Evolutionary conservation across 1,140 invertebrate species (phyloP).

Genomic region (Andrena cerasifolii): DNA sequence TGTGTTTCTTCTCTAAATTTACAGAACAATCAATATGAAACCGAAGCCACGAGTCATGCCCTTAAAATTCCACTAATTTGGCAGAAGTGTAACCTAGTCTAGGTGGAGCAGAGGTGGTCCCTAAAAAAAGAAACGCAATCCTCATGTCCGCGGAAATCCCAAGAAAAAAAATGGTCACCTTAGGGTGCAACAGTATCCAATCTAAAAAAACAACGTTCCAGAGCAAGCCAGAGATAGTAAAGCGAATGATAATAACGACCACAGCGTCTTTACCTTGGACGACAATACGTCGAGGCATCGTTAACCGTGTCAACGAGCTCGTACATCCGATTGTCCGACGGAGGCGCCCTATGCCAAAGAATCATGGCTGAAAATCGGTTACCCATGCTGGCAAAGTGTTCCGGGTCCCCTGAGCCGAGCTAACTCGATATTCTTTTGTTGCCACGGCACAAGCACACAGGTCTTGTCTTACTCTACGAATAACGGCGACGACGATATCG

Average conservation of each 20-base stretch:
- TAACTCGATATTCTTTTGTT: conserved; percentile 24
- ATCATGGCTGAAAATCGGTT: conserved; percentile 34
- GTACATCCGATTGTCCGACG: conserved; percentile 49
- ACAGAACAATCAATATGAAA: too few relatives aligned
- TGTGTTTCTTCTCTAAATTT: too few relatives aligned
- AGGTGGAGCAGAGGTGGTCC: too few relatives aligned
- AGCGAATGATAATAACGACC: background rate
- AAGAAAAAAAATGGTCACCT: too few relatives aligned
- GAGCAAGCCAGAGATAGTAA: background rate
- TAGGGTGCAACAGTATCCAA: background rate
- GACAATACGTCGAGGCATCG: background rate
- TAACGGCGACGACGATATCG: conserved; percentile 59
- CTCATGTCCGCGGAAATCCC: too few relatives aligned
- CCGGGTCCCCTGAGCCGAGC: conserved; percentile 24
- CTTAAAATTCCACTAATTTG: too few relatives aligned
- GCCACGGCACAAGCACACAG: conserved; percentile 48
- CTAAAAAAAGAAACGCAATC: too few relatives aligned
- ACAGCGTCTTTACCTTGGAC: background rate
- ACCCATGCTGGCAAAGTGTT: background rate
- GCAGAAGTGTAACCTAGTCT: too few relatives aligned
- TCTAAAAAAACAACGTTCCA: background rate
- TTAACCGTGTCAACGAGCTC: conserved; percentile 23
- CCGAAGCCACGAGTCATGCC: too few relatives aligned
- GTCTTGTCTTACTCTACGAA: conserved; percentile 62
- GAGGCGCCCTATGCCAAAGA: conserved; percentile 41